Evolutionary conservation across 23 tunicate species (phyloP), one percentile per base, ranked within the genome.

Genomic region (Aplidium turbinatum): DNA sequence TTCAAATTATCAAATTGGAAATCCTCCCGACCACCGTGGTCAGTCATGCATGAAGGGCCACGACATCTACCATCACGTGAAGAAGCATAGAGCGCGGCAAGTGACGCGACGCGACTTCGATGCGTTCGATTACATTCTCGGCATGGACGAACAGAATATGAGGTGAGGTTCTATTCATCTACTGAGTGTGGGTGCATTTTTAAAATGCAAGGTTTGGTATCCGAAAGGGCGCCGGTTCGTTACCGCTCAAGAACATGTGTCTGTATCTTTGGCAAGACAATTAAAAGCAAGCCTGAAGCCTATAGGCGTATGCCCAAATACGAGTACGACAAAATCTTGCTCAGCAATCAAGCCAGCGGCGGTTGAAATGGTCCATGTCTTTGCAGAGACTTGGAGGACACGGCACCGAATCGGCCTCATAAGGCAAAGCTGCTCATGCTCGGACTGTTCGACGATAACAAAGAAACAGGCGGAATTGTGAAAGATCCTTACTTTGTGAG

Each of bases 401-500:
- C 78, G 84, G 92, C 92, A 4, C 92, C 92, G 0, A 85, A 57
- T 0, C 24, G 40, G 1, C 21, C 7, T 2, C 31, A 70, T 50
- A 76, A 78, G 55, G 84, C 84, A 13, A 69, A 85, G 47, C 46
- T 85, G 4, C 58, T 77, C 7, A 57, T 79, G 64, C 57, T 85
- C 5, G 92, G 79, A 7, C 58, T 47, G 57, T 85, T 77, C 78
- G 84, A 78, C 33, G 47, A 48, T 21, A 73, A 85, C 47, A 68
- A 69, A 45, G 5, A 58, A 2, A 36, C n/a, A 60, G 1, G 60
- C 7, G 73, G 67, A 45, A 68, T 78, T 1, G 78, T 85, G 25
- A 79, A 85, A 57, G 92, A 85, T 62, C 92, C 92, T 16, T 85
- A 84, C 56, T 84, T 78, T 78, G 92, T 85, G 50, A 66, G 84